Evolutionary conservation across 2,113 vertebrate species (phyloP).

Genomic region (Cyanistes caeruleus): DNA sequence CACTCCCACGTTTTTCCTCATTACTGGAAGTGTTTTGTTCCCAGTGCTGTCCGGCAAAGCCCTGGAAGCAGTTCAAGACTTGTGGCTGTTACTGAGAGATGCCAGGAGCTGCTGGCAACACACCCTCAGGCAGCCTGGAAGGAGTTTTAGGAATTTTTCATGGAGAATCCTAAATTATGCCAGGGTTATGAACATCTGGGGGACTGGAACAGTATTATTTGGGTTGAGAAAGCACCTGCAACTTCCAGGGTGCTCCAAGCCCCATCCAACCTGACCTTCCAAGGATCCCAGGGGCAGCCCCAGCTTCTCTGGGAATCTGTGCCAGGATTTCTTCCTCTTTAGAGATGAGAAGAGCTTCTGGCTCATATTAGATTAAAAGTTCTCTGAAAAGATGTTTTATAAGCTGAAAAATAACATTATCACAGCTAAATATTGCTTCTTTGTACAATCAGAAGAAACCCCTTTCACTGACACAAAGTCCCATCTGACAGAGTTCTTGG

Average conservation of each 20-base stretch:
- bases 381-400: background rate
- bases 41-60: background rate
- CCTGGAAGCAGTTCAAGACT: background rate
- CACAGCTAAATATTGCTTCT: background rate
- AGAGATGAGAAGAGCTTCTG: background rate
- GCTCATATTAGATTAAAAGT: background rate
- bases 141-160: background rate
- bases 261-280: background rate
- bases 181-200: accelerated
- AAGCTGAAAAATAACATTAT: background rate
- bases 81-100: background rate
- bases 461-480: background rate
- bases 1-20: background rate
- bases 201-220: background rate
- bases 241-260: background rate
- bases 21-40: background rate
- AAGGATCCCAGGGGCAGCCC: background rate
- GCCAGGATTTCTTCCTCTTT: background rate
- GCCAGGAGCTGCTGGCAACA: background rate
- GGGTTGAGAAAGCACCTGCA: background rate
- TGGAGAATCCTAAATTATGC: background rate
- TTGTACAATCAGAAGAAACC: background rate
- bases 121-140: background rate
- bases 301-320: background rate
- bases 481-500: background rate